These are phyloP conservation scores for Tragelaphus imberbis DNA, from an alignment of 2,113 vertebrate genomes.

Conservation along the genomic window DNA sequence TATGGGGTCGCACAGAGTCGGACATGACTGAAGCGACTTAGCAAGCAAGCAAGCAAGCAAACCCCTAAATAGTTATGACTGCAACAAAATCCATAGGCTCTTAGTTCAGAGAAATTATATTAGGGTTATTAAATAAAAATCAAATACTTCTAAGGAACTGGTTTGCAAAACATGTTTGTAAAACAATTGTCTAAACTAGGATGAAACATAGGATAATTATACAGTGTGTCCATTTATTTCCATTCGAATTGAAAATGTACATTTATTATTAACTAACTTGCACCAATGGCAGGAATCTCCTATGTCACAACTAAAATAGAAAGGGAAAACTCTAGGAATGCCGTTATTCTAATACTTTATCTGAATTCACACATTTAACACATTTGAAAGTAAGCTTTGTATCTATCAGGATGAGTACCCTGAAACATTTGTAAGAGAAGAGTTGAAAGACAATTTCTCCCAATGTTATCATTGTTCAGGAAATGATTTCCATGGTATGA, in stretches of 20 bases:
- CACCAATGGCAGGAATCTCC: neutral
- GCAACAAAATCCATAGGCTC: neutral
- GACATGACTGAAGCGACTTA: too few relatives aligned
- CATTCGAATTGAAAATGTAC: neutral
- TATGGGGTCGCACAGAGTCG: too few relatives aligned
- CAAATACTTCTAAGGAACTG: neutral
- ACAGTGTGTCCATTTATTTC: neutral
- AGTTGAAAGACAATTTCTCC: neutral
- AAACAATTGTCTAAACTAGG: neutral
- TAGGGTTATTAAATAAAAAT: neutral
- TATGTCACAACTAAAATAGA: neutral
- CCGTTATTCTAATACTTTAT: neutral
- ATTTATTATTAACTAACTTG: conserved; percentile 14
- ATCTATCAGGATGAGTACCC: neutral
- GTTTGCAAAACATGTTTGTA: neutral
- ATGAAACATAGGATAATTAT: neutral
- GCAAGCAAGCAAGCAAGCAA: neutral
- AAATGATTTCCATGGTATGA: conserved; percentile 16
- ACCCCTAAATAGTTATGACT: neutral
- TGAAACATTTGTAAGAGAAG: neutral
- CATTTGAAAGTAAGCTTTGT: neutral
- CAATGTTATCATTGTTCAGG: neutral
- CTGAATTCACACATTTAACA: neutral
- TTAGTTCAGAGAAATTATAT: neutral
- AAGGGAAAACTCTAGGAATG: neutral